Percentiles rank a stretch among this genome's conserved stretches.
Conservation (phyloP, 1,140 invertebrate genomes). For the Brachionus sp. region DNA sequence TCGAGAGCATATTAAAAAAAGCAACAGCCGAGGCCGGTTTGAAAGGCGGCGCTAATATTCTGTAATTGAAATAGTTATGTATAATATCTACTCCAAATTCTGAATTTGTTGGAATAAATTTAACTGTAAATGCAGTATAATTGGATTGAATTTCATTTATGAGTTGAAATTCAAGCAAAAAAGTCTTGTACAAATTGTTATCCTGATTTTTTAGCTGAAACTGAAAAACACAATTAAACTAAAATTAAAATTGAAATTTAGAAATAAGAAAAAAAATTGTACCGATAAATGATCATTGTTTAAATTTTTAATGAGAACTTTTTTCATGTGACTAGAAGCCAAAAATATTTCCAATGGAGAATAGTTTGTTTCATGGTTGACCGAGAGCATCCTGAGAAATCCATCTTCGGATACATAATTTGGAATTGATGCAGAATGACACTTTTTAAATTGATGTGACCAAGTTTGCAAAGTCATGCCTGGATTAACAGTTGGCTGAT, state of each 20-base stretch:
- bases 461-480: background rate
- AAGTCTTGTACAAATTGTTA: background rate
- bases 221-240: background rate
- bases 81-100: background rate
- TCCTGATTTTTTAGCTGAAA: slow-evolving; percentile 25
- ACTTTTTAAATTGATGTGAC: slow-evolving; percentile 36
- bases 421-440: background rate
- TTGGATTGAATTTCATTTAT: background rate
- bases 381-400: slow-evolving; percentile 17
- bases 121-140: slow-evolving; percentile 13
- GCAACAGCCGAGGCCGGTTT: background rate
- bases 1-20: slow-evolving; percentile 19
- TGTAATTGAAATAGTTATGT: slow-evolving; percentile 10
- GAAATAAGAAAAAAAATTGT: background rate
- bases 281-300: slow-evolving; percentile 10
- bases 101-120: slow-evolving; percentile 2
- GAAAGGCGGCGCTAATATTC: slow-evolving; percentile 9
- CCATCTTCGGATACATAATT: slow-evolving; percentile 41
- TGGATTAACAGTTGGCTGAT: background rate
- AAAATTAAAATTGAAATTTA: background rate
- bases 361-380: background rate
- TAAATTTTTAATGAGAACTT: background rate
- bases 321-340: slow-evolving; percentile 18
- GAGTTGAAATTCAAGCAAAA: slow-evolving; percentile 27
- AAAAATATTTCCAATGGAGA: slow-evolving; percentile 17